Evolutionary conservation across 2,888 invertebrate species (phyloP), one percentile per base, ranked within the genome.

Genomic region (Synanthedon vespiformis): DNA sequence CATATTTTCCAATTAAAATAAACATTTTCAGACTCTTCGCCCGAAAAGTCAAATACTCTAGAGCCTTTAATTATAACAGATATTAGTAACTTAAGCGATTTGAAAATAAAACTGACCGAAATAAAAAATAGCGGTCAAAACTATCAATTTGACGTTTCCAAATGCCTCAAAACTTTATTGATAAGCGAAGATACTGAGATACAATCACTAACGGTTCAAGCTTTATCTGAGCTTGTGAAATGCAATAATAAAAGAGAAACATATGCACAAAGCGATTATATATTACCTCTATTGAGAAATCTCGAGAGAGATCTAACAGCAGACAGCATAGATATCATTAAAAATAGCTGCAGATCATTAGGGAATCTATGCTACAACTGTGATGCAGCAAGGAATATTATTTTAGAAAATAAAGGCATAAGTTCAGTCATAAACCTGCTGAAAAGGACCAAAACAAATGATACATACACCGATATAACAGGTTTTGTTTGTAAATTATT

Each of bases 301-400:
- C 68, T 93, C 52, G 69, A 73, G 10, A 76, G 64, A 59, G 79
- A 81, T 44, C 56, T 70, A 4, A 69, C 67, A 41, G 47, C 63
- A 14, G 80, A 89, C 11, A 80, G 78, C 55, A 68, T 89, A 56
- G 89, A 91, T 58, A 72, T 92, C 52, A 80, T 92, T 8, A 92
- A 92, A 60, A 94, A 96, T 70, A 90, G 92, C 47, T 94, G 94
- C 61, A 89, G 96, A 64, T 94, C 95, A 3, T 83, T 97, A 18
- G 96, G 95, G 41, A 97, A 97, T 77, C 92, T 97, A 68, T 95
- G 95, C 73, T 96, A 93, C 74, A 93, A 96, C 70, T 95, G 95
- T 82, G 93, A 95, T 84, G 86, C 88, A 64, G 90, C 91, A 14
- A 86, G 92, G 57, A 88, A 88, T 55, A 72, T 89, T 52, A 85